A percentile compares a stretch with the other conserved stretches of the same genome.
Conservation (phyloP, 2,113 vertebrate species). For the Bubo blakistoni region DNA sequence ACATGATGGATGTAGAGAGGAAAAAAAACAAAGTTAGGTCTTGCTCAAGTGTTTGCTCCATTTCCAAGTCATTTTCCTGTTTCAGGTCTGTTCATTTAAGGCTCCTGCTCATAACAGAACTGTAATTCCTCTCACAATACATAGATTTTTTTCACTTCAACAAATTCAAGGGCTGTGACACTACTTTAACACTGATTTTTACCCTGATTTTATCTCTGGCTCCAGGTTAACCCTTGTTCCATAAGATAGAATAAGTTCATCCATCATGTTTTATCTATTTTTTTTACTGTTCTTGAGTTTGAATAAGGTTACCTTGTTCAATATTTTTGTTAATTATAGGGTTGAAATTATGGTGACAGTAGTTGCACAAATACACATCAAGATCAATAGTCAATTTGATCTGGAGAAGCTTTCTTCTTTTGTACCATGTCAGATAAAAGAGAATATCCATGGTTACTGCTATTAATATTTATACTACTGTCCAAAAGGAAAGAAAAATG, state of each 20-base stretch:
- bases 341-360: background rate
- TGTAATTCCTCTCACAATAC: background rate
- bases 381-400: conserved; percentile 17
- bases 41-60: background rate
- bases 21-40: background rate
- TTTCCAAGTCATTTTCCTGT: background rate
- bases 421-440: conserved; percentile 11
- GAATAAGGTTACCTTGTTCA: background rate
- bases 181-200: background rate
- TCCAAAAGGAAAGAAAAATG: background rate
- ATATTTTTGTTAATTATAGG: background rate
- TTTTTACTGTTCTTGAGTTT: background rate
- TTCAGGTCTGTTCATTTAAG: background rate
- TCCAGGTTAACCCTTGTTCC: background rate
- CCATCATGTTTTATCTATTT: background rate
- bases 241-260: background rate
- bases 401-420: conserved; percentile 26
- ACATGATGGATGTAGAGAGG: background rate
- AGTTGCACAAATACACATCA: background rate
- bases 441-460: conserved; percentile 14
- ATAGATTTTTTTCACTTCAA: background rate
- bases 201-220: background rate
- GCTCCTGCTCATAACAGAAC: background rate
- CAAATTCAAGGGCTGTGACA: background rate
- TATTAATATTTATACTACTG: conserved; percentile 33